Evolutionary conservation across 2,797 vertebrate species (phyloP).

Genomic region (Fundulus diaphanus): DNA sequence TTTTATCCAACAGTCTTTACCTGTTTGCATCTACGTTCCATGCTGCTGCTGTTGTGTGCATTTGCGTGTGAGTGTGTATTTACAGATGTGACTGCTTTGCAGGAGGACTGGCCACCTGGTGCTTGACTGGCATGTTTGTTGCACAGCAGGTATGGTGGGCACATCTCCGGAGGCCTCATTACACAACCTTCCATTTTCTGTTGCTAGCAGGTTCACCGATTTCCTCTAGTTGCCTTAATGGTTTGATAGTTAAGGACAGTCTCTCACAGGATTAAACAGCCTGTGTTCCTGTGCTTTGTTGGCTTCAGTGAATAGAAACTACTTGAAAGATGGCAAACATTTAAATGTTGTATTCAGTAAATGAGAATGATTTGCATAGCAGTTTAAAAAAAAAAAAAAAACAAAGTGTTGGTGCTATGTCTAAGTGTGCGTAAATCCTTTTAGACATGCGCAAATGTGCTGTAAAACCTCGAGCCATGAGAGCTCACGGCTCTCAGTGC

Average conservation of each 20-base stretch:
- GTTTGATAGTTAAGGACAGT: constrained; percentile 45
- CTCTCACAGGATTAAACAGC: constrained; percentile 22
- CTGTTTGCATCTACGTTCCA: constrained; percentile 29
- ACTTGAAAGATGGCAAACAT: neutral
- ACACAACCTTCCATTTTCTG: constrained; percentile 49
- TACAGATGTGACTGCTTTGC: constrained; percentile 59
- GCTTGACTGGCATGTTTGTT: constrained; percentile 70
- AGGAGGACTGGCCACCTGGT: constrained; percentile 59
- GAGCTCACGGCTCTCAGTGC: constrained; percentile 68
- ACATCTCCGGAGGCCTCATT: constrained; percentile 54
- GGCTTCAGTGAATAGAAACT: constrained; percentile 9
- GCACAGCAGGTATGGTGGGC: constrained; percentile 48
- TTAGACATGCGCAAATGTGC: constrained; percentile 36
- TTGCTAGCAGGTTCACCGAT: constrained; percentile 28
- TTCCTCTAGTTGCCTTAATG: constrained; percentile 23
- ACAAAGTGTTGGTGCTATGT: neutral
- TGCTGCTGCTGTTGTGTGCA: constrained; percentile 13
- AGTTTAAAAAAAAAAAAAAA: neutral
- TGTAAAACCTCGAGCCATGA: constrained; percentile 69
- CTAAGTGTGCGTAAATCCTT: constrained; percentile 11
- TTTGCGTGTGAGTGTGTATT: constrained; percentile 28
- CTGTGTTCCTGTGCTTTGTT: constrained; percentile 3
- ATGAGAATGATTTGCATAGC: neutral
- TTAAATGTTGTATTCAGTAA: neutral
- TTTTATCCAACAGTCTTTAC: constrained; percentile 16